Base-by-base conservation (phyloP, 2,113 vertebrate species). In the Ia io region DNA sequence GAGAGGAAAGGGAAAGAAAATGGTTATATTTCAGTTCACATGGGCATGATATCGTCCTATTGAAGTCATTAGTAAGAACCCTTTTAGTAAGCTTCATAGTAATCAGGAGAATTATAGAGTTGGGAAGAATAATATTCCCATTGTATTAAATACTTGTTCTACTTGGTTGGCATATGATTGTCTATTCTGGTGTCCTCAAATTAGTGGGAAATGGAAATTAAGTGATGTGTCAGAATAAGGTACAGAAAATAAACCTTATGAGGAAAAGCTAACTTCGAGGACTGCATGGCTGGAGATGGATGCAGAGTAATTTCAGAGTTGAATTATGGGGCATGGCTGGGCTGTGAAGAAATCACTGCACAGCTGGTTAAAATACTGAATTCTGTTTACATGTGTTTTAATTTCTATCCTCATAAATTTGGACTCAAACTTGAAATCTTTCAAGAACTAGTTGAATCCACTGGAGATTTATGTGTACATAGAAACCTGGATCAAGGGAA, bases 151-250 rank as follows among this genome's bases (percentile, higher is more conserved):
- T 76, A 73, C 8, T 63, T 5, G 2, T 88, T 92, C 32, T 35
- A 77, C 73, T 73, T 94, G 51, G 53, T 79, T 63, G 61, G 11
- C 22, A 37, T 37, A 51, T 44, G 17, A 69, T 56, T 42, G 74
- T 93, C 85, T 70, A 9, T 53, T 63, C 47, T 4, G 28, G 49
- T 69, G 2, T 51, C 69, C 69, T 95, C 47, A 69, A 89, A 67
- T 35, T 51, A 92, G 23, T 92, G 17, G 35, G 79, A 91, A 94
- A 44, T 69, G 16, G 23, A 88, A 95, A 90, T 83, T 53, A 76
- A 63, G 23, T 28, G 20, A 53, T 65, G 37, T n/a, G 78, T 94
- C 32, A 32, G 23, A 74, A 74, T 89, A 80, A 53, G 4, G 44
- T 79, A 71, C 49, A 94, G n/a, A 47, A 94, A 95, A 86, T 65